These are phyloP conservation scores for Eidolon helvum DNA, from an alignment of 2,113 vertebrate genomes.

Conservation along the genomic window DNA sequence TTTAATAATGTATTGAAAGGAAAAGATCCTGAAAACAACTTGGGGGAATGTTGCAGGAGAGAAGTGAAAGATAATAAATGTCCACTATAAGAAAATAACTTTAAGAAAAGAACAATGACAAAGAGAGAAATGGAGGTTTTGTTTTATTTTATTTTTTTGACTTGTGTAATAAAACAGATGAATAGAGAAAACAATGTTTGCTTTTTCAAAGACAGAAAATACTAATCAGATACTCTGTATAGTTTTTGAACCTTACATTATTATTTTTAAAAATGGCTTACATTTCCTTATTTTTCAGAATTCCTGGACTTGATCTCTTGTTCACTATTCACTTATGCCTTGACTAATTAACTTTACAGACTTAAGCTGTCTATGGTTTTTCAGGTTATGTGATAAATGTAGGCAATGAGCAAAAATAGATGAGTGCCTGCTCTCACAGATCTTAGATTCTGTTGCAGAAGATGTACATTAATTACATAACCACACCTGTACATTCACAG, in stretches of 20 bases:
- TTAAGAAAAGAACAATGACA: not conserved
- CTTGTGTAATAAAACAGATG: not conserved
- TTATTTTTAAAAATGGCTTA: not conserved
- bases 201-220: not conserved
- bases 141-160: too few species aligned
- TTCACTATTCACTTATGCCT: not conserved
- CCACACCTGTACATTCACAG: not conserved
- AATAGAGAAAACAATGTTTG: not conserved
- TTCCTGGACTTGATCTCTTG: not conserved
- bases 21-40: not conserved
- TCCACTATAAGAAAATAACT: not conserved
- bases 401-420: not conserved
- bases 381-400: not conserved
- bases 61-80: not conserved
- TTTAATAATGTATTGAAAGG: not conserved
- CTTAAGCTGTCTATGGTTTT: not conserved
- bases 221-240: not conserved
- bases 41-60: not conserved
- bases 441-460: not conserved
- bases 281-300: not conserved
- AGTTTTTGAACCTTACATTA: not conserved
- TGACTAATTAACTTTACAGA: not conserved
- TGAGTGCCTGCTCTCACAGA: not conserved
- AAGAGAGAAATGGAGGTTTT: not conserved
- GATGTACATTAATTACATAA: not conserved